Conservation (phyloP, 2,797 vertebrate genomes). For the Schizothorax lantsangensis region DNA sequence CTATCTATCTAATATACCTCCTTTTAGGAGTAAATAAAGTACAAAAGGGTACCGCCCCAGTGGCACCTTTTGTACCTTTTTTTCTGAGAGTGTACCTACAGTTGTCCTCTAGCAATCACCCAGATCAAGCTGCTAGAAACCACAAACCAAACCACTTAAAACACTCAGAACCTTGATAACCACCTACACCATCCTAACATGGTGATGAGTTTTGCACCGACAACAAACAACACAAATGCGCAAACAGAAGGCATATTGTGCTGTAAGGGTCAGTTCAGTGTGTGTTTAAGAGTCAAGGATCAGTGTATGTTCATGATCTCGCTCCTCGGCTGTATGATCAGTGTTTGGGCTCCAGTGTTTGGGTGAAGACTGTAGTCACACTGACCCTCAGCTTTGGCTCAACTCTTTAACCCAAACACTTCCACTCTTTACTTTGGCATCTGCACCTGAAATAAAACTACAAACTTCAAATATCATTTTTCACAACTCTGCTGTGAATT, state of each 20-base stretch:
- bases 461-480: conserved; percentile 58
- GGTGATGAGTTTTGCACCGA: not conserved
- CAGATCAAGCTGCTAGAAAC: not conserved
- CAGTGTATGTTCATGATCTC: not conserved
- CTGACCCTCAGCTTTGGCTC: conserved; percentile 59
- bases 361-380: conserved; percentile 55
- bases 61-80: too few species aligned
- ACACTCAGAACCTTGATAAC: not conserved
- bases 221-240: not conserved
- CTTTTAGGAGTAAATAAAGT: too few species aligned
- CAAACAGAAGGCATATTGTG: not conserved
- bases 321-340: not conserved
- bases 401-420: conserved; percentile 51
- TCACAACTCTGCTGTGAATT: conserved; percentile 53
- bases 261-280: not conserved
- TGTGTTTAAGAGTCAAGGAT: not conserved
- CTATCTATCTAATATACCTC: too few species aligned
- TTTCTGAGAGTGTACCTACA: too few species aligned
- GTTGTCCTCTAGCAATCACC: not conserved
- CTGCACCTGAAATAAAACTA: conserved; percentile 32
- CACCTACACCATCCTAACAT: not conserved
- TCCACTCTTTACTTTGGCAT: conserved; percentile 62
- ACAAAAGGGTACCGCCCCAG: too few species aligned
- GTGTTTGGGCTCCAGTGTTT: conserved; percentile 20
- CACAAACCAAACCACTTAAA: not conserved